Percentiles rank a stretch among this genome's conserved stretches.
These are phyloP conservation scores for Hypercompe scribonia DNA, from an alignment of 2,888 invertebrate genomes.

Conservation along the genomic window DNA sequence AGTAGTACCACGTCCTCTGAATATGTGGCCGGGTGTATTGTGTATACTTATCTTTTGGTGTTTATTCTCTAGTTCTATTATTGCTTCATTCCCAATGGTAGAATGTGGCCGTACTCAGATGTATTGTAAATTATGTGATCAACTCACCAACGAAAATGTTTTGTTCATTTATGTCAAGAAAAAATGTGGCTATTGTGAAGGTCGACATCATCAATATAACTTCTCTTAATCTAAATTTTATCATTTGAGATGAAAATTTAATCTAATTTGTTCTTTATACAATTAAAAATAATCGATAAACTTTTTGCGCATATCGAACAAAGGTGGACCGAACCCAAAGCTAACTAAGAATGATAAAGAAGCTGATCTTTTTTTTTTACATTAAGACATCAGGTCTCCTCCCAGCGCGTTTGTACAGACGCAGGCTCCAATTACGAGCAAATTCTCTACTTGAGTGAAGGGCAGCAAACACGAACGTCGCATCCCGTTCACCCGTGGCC, in stretches of 20 bases:
- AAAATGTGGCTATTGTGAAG: neutral
- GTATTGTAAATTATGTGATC: slow-evolving; percentile 49
- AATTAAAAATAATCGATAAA: neutral
- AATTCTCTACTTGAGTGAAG: too few species aligned
- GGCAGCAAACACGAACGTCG: too few species aligned
- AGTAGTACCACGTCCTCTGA: slow-evolving; percentile 63
- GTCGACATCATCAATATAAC: slow-evolving; percentile 10
- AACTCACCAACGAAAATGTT: slow-evolving; percentile 36
- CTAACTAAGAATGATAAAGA: too few species aligned
- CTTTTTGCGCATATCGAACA: too few species aligned
- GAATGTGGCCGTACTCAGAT: slow-evolving; percentile 52
- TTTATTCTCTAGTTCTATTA: slow-evolving; percentile 70
- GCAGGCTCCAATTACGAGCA: too few species aligned
- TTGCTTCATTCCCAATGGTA: slow-evolving; percentile 68
- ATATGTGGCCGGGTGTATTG: slow-evolving; percentile 77
- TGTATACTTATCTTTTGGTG: slow-evolving; percentile 67
- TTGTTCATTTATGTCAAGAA: slow-evolving; percentile 27
- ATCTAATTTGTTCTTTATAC: neutral
- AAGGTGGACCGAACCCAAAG: neutral
- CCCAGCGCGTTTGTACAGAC: too few species aligned
- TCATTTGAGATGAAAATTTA: neutral
- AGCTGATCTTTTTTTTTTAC: too few species aligned
- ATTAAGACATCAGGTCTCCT: too few species aligned
- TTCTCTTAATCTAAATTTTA: neutral
- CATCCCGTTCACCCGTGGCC: too few species aligned